Conservation (phyloP, 2,888 invertebrate species). For the Pandemis heparana region DNA sequence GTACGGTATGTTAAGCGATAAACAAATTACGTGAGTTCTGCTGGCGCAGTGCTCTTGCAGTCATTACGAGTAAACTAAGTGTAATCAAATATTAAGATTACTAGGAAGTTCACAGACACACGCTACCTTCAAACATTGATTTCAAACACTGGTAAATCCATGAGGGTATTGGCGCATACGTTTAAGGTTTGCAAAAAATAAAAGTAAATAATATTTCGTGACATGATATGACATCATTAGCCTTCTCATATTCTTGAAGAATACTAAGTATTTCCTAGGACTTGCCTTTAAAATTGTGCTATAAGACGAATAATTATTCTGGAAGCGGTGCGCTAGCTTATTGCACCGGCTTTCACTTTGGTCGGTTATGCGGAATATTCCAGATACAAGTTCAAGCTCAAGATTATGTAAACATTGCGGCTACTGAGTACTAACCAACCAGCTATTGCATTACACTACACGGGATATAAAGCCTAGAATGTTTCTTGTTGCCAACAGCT, state of each 20-base stretch:
- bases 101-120: conserved; percentile 4
- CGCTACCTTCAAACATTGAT: conserved; percentile 16
- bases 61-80: conserved; percentile 16
- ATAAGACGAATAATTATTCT: conserved; percentile 17
- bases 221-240: conserved; percentile 29
- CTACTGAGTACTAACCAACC: neutral
- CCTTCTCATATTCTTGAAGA: conserved; percentile 12
- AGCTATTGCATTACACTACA: neutral
- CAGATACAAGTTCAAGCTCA: conserved; percentile 48
- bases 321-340: conserved; percentile 20
- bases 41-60: conserved; percentile 8
- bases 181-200: conserved; percentile 33
- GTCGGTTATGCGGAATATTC: conserved; percentile 41
- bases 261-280: neutral
- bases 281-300: neutral
- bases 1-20: conserved; percentile 26
- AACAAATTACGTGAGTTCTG: conserved; percentile 28
- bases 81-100: conserved; percentile 16
- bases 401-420: conserved; percentile 39
- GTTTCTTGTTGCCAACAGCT: conserved; percentile 7
- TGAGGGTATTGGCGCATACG: conserved; percentile 10
- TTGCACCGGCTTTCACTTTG: conserved; percentile 44
- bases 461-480: conserved; percentile 8
- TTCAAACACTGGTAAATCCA: conserved; percentile 14
- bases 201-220: conserved; percentile 22